phyloP scores from a whole-genome alignment of 2,113 vertebrate genomes.

The Hippocampus guttulatus region DNA sequence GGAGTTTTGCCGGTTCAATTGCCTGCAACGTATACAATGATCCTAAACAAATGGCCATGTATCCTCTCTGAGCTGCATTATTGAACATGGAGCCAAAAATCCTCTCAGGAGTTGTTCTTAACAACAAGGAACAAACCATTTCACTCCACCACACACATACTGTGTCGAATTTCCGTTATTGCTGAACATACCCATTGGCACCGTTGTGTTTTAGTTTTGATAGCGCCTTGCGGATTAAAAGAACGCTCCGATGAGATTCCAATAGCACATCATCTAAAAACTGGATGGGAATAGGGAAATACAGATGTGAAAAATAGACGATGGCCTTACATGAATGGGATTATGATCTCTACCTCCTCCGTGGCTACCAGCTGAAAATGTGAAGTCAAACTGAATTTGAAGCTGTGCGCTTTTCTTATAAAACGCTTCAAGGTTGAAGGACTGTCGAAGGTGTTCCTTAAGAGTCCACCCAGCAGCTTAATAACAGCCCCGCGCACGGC shows the following conservation, averaged over 20 bases:
- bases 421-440: conserved; percentile 44
- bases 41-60: conserved; percentile 56
- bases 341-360: conserved; percentile 21
- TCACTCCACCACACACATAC: neutral
- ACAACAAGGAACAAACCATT: conserved; percentile 25
- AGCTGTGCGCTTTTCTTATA: conserved; percentile 34
- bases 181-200: conserved; percentile 26
- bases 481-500: conserved; percentile 45
- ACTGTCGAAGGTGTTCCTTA: conserved; percentile 34
- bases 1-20: conserved; percentile 53
- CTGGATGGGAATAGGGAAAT: conserved; percentile 10
- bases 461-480: conserved; percentile 48
- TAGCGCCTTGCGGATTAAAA: conserved; percentile 16
- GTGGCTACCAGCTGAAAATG: conserved; percentile 13
- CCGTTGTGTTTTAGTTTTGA: conserved; percentile 12
- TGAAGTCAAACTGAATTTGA: conserved; percentile 30
- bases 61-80: conserved; percentile 43
- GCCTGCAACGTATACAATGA: conserved; percentile 63
- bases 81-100: conserved; percentile 37
- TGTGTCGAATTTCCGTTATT: conserved; percentile 15
- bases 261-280: conserved; percentile 26
- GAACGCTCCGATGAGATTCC: conserved; percentile 17
- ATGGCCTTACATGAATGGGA: conserved; percentile 30
- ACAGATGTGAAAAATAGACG: conserved; percentile 7
- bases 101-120: conserved; percentile 27